Percentiles rank a stretch among this genome's conserved stretches.
Conservation (phyloP, 2,797 vertebrate genomes). For the Anabacerthia variegaticeps region DNA sequence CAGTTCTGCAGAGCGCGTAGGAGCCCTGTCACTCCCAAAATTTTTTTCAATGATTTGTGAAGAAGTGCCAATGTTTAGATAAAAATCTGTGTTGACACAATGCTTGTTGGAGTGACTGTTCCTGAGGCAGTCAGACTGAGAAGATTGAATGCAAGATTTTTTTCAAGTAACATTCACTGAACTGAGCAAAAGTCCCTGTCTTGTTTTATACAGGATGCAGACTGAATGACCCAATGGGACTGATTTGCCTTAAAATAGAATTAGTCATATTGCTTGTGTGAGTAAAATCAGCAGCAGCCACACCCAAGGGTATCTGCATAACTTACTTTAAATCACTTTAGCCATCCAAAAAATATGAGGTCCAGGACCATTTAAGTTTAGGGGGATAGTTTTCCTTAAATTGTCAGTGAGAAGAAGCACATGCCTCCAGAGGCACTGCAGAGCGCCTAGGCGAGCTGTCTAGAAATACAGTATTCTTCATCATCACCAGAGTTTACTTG, state of each 20-base stretch:
- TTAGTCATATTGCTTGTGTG: slow-evolving; percentile 26
- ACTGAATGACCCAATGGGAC: background rate
- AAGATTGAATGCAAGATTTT: background rate
- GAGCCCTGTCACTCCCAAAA: background rate
- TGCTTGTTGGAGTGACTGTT: background rate
- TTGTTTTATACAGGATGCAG: slow-evolving; percentile 9
- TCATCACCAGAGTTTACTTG: background rate
- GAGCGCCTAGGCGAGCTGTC: background rate
- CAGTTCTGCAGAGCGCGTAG: background rate
- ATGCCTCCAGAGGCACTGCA: background rate
- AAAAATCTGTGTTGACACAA: background rate
- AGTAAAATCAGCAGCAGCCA: background rate
- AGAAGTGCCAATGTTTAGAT: background rate
- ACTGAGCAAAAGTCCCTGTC: background rate
- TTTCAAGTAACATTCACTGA: background rate
- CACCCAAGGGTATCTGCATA: background rate
- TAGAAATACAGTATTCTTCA: background rate
- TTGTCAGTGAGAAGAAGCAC: background rate
- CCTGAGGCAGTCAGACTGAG: background rate
- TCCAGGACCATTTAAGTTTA: background rate
- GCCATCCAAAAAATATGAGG: background rate
- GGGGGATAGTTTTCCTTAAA: background rate
- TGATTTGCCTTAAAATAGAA: slow-evolving; percentile 1
- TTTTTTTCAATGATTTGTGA: background rate
- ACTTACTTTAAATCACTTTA: slow-evolving; percentile 12